Base-by-base conservation (phyloP, 2,797 vertebrate species). In the Sphenopsis melanotis region DNA sequence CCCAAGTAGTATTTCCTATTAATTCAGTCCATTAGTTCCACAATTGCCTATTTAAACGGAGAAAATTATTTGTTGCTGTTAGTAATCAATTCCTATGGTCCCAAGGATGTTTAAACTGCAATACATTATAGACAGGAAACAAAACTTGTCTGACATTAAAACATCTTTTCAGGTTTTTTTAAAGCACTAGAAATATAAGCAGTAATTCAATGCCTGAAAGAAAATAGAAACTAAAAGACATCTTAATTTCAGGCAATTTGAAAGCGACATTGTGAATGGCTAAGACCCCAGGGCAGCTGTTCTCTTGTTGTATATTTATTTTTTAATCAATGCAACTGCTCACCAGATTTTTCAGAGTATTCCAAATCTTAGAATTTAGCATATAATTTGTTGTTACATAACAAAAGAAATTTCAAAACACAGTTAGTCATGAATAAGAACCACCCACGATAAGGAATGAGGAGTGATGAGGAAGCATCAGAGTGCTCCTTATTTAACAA, bases 381-480 rank as follows among this genome's bases (percentile, higher is more conserved):
- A 60, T 21, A 60, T 39, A 29, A 39, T 85, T 70, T 74, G 65
- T 63, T 83, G 79, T 93, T 83, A 85, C 27, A 36, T 59, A 90
- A 93, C 22, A 66, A 75, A 89, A 87, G 44, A 70, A 37, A 93
- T 83, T 93, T 83, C 61, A 72, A 79, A 82, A 68, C 46, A 78
- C 16, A 37, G 8, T 77, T 85, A 83, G 46, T 89, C 41, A 15
- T 52, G 32, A 87, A 24, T 69, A 71, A 91, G 71, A 91, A 63
- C 44, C 50, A 83, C 55, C 21, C 44, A 66, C n/a, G 3, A 74
- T 20, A 50, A 44, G 30, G 49, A 72, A 87, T 39, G 18, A 91
- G 26, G 30, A 68, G 36, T 30, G 15, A 72, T 66, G 29, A 50
- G 12, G 47, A 74, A 61, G 56, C n/a, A 30, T 56, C 27, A 70